Evolutionary conservation across 2,888 invertebrate species (phyloP), one percentile per base, ranked within the genome.

Genomic region (Pediacus dermestoides): DNA sequence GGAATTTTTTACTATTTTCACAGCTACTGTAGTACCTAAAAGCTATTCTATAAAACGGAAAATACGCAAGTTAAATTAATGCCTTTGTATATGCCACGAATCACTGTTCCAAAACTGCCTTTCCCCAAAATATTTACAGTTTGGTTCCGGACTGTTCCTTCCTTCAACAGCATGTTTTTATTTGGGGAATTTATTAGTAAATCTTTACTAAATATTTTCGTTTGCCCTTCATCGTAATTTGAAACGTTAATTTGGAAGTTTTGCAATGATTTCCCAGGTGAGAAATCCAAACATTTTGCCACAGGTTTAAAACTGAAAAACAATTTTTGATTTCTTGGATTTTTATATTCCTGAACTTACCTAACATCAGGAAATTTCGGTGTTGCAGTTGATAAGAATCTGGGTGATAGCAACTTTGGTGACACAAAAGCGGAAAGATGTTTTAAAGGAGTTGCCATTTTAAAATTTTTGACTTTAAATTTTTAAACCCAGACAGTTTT

Each of bases 21-120:
- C 53, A 7, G 66, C 67, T 12, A 66, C 65, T 22, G 46, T 42
- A 38, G 48, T 25, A 15, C 54, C 67, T 66, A 30, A 37, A 53
- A 53, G 7, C 12, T 11, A 16, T 25, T 22, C 31, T 21, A n/a
- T 30, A 22, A 37, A 2, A 11, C 13, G 3, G 8, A 28, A 28
- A 7, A 13, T 9, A 28, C 11, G 11, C 6, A 10, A 26, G 6
- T 7, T 37, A 22, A 13, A 21, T 9, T 32, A 30, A 16, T 57
- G 66, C 66, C 62, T 55, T 61, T 56, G 48, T 60, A 57, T n/a
- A 48, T 39, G 13, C 63, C 64, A 43, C 53, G 55, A 28, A 67
- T 56, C 4, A 68, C 65, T n/a, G 58, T 60, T n/a, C 68, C 68
- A 49, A 68, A 68, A 6, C 55, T 40, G 13, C 68, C 68, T 46